Conservation (phyloP, 2,113 vertebrate species). For the Halichoeres trimaculatus region DNA sequence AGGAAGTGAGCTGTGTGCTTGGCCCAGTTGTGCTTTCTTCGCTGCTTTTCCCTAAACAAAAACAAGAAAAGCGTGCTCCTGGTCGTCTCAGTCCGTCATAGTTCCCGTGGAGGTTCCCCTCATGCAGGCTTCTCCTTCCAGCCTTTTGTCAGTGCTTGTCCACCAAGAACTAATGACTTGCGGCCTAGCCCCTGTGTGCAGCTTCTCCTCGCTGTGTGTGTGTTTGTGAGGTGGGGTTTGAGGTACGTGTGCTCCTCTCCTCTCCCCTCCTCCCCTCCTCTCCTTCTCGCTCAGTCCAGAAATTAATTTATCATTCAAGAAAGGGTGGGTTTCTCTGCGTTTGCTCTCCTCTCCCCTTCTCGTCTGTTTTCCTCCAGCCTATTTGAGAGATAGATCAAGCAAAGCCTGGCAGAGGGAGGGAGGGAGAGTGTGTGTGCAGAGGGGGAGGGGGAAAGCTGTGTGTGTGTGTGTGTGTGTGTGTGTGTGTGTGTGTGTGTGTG, state of each 20-base stretch:
- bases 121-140: constrained; percentile 46
- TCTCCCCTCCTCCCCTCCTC: too few species aligned
- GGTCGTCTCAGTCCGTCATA: constrained; percentile 31
- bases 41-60: constrained; percentile 17
- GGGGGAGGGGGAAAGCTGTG: constrained; percentile 66
- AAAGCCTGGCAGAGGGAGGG: constrained; percentile 50
- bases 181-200: constrained; percentile 69
- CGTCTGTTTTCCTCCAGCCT: constrained; percentile 56
- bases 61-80: constrained; percentile 10
- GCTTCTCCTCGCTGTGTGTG: constrained; percentile 26
- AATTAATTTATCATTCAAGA: constrained; percentile 67
- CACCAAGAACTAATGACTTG: constrained; percentile 76
- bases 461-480: constrained; percentile 52
- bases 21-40: constrained; percentile 21
- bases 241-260: constrained; percentile 50
- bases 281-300: constrained; percentile 45
- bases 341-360: constrained; percentile 6
- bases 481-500: constrained; percentile 49
- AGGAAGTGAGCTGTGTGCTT: constrained; percentile 64
- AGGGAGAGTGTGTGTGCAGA: constrained; percentile 64
- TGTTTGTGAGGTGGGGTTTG: constrained; percentile 55
- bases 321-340: constrained; percentile 43
- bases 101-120: constrained; percentile 40
- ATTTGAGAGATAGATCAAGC: constrained; percentile 60
- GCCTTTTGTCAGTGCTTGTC: constrained; percentile 75